Percentiles rank a stretch among this genome's conserved stretches.
phyloP scores from a whole-genome alignment of 37 sponge, comb jelly and placozoan genomes.

The Eunapius fragilis region DNA sequence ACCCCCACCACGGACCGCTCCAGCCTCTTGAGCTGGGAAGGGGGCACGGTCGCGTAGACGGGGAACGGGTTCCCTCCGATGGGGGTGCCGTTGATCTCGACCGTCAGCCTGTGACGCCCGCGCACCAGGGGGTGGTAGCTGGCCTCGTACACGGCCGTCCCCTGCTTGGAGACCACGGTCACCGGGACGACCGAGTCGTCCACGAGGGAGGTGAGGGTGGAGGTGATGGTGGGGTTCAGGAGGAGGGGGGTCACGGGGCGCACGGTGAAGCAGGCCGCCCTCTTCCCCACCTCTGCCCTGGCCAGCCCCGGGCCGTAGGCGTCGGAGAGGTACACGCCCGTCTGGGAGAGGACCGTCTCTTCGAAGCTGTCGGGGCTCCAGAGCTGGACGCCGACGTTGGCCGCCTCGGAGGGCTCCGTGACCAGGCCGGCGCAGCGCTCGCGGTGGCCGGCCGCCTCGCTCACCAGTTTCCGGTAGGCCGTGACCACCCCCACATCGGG shows the following conservation, averaged over 20 bases:
- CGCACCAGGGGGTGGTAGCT: conserved; percentile 16
- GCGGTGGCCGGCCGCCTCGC: background rate
- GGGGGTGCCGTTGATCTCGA: conserved; percentile 2
- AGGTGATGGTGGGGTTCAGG: conserved; percentile 6
- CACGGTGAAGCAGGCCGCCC: conserved; percentile 12
- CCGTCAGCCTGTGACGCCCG: conserved; percentile 18
- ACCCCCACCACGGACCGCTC: background rate
- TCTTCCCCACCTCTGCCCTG: background rate
- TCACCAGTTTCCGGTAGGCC: conserved; percentile 3
- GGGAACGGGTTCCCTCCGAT: conserved; percentile 21
- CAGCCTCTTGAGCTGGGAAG: conserved; percentile 11
- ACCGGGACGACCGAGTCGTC: conserved; percentile 12
- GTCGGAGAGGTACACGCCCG: conserved; percentile 21
- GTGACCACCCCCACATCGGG: conserved; percentile 20
- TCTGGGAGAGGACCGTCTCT: background rate
- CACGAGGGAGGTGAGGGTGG: conserved; percentile 18
- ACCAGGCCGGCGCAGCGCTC: background rate
- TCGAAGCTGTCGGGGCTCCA: background rate
- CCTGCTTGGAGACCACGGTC: conserved; percentile 7
- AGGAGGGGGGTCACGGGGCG: background rate
- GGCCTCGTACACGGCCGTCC: conserved; percentile 40
- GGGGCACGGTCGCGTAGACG: conserved; percentile 27
- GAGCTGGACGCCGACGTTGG: conserved; percentile 32
- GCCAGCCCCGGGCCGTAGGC: background rate
- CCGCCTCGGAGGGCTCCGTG: conserved; percentile 2